Conservation (phyloP, 2,797 vertebrate species). For the Gymnodraco acuticeps region DNA sequence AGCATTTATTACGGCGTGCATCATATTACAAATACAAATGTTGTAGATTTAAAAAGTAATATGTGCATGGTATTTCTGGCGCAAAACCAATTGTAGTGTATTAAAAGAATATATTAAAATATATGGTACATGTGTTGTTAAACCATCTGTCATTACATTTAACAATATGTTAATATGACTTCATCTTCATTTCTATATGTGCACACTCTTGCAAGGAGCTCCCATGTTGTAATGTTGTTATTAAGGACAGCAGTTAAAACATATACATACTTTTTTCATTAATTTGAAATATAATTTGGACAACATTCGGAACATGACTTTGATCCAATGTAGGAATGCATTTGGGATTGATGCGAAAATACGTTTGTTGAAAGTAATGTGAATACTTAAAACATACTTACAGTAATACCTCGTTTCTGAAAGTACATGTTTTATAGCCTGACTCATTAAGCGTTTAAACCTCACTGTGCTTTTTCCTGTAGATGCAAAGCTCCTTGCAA, state of each 20-base stretch:
- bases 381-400: neutral
- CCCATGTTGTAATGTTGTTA: neutral
- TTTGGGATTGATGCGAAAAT: neutral
- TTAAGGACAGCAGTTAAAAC: neutral
- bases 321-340: neutral
- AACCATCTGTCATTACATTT: neutral
- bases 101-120: neutral
- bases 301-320: neutral
- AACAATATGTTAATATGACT: neutral
- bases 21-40: neutral
- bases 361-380: neutral
- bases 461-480: neutral
- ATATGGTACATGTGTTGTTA: neutral
- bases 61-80: neutral
- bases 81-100: too few relatives aligned
- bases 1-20: neutral
- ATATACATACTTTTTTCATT: too few relatives aligned
- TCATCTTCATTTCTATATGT: neutral
- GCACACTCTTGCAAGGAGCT: neutral
- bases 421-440: neutral
- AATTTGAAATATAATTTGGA: neutral
- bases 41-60: neutral
- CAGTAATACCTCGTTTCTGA: neutral
- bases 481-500: conserved; percentile 16
- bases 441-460: neutral